These are phyloP conservation scores for Physella acuta DNA, from an alignment of 1,140 invertebrate genomes.

Conservation along the genomic window DNA sequence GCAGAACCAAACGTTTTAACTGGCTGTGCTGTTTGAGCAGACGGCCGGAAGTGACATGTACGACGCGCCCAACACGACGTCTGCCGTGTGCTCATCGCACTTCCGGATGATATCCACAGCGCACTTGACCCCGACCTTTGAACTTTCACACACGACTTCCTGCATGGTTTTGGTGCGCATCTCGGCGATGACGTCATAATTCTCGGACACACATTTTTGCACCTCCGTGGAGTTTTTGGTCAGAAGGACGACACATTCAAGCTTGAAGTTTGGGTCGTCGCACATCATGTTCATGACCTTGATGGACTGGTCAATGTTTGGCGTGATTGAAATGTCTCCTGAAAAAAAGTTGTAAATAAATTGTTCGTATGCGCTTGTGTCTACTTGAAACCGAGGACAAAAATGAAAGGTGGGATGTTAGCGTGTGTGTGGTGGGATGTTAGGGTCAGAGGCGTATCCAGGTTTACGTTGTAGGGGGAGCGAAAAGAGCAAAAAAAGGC, in stretches of 20 bases:
- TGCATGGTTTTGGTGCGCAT: background rate
- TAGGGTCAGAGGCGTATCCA: no score
- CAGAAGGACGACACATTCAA: background rate
- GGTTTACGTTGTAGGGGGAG: no score
- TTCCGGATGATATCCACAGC: background rate
- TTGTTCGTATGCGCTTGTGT: no score
- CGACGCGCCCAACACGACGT: background rate
- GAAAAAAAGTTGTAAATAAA: no score
- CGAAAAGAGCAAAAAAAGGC: no score
- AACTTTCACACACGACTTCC: background rate
- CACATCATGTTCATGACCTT: background rate
- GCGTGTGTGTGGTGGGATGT: no score
- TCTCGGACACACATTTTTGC: background rate
- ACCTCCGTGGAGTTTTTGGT: background rate
- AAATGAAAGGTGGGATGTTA: no score
- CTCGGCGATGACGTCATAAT: background rate
- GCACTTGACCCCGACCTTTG: background rate
- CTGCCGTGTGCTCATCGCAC: background rate
- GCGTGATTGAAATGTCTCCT: background rate
- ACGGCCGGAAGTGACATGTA: background rate
- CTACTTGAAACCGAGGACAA: no score
- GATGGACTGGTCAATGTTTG: background rate
- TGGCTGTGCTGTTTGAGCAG: no score
- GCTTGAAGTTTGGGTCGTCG: background rate
- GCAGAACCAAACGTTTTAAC: no score